A percentile compares a stretch with the other conserved stretches of the same genome.
phyloP scores from a whole-genome alignment of 2,797 vertebrate species.

The Peromyscus melanophrys region DNA sequence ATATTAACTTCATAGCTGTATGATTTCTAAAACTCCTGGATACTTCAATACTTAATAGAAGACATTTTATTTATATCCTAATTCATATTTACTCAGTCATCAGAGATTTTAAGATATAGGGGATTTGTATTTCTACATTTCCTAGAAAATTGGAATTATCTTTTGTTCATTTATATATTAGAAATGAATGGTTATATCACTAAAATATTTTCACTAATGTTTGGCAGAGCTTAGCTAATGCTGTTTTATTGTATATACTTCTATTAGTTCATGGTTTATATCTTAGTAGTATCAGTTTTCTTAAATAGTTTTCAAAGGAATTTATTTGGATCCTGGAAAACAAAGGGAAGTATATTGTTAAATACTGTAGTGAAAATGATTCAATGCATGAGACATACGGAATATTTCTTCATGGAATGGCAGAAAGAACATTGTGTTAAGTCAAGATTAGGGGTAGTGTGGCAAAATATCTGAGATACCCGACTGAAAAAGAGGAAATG shows the following conservation, averaged over 20 bases:
- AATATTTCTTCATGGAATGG: not conserved
- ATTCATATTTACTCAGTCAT: not conserved
- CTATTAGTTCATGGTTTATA: not conserved
- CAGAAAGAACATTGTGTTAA: not conserved
- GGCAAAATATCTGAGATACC: not conserved
- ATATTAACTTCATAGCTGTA: not conserved
- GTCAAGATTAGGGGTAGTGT: not conserved
- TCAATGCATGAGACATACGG: not conserved
- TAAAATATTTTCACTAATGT: not conserved
- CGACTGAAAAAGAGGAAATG: not conserved
- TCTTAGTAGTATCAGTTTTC: not conserved
- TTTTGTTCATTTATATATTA: not conserved
- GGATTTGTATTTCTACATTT: not conserved
- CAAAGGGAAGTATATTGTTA: not conserved
- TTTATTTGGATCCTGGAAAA: not conserved
- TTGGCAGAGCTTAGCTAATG: not conserved
- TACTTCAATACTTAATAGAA: not conserved
- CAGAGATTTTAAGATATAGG: not conserved
- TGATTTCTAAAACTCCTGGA: not conserved
- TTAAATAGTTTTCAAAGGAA: not conserved
- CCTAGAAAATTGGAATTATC: not conserved
- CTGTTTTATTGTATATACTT: not conserved
- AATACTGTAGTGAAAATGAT: not conserved
- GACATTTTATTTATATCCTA: not conserved
- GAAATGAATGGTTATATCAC: constrained; percentile 3